phyloP scores from a whole-genome alignment of 2,888 invertebrate genomes.

The Polydrusus tereticollis region DNA sequence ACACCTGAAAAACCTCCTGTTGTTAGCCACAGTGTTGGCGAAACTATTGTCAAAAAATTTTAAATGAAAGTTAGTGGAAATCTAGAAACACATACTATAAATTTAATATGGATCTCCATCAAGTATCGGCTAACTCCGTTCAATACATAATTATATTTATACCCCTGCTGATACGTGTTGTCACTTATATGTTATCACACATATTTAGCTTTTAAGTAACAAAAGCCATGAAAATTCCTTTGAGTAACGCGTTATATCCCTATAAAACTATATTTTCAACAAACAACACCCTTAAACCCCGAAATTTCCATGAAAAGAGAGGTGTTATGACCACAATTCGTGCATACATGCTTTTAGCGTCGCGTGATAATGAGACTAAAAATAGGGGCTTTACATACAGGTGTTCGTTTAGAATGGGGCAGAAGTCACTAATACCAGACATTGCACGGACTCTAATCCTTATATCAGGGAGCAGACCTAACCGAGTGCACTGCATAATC shows the following conservation, averaged over 20 bases:
- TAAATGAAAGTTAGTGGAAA: background rate
- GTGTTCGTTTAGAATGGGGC: background rate
- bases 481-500: conserved; percentile 33
- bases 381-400: conserved; percentile 1
- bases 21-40: no score
- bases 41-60: background rate
- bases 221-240: conserved; percentile 2
- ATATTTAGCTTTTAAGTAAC: background rate
- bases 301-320: background rate
- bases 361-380: conserved; percentile 9
- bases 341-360: conserved; percentile 11
- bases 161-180: background rate
- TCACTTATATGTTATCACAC: background rate
- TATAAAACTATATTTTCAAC: conserved; percentile 4
- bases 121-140: no score
- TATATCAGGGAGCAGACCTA: conserved; percentile 21
- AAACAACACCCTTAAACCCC: background rate
- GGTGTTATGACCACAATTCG: background rate
- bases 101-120: no score
- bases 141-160: no score
- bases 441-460: conserved; percentile 33
- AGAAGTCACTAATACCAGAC: conserved; percentile 33
- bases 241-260: background rate
- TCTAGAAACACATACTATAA: no score
- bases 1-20: no score